Evolutionary conservation across 2,888 invertebrate genomes (phyloP).

Genomic region (Thalpophila matura): DNA sequence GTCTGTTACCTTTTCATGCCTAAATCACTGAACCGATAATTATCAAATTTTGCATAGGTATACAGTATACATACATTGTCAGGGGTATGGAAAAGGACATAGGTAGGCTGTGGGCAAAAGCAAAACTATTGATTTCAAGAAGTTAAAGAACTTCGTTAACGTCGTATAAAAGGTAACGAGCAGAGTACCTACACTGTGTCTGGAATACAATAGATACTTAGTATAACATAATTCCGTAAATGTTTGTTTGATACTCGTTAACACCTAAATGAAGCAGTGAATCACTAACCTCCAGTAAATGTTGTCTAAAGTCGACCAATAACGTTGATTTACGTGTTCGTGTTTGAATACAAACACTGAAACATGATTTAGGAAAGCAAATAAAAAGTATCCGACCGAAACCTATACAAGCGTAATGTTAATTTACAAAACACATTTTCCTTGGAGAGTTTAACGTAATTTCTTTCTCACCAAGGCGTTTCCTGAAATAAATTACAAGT

Average conservation of each 20-base stretch:
- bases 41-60: no score
- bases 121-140: not conserved
- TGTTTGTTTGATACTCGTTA: slow-evolving; percentile 3
- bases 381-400: slow-evolving; percentile 74
- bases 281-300: slow-evolving; percentile 17
- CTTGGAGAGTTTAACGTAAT: slow-evolving; percentile 88
- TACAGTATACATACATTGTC: no score
- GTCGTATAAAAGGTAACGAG: not conserved
- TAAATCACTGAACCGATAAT: no score
- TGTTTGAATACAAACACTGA: slow-evolving; percentile 28
- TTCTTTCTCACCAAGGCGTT: slow-evolving; percentile 89
- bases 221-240: not conserved
- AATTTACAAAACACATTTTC: slow-evolving; percentile 90
- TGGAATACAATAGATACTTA: not conserved
- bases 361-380: slow-evolving; percentile 59
- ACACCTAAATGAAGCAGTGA: slow-evolving; percentile 7
- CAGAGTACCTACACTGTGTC: not conserved
- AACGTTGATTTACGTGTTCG: slow-evolving; percentile 31
- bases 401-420: slow-evolving; percentile 82
- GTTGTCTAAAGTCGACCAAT: slow-evolving; percentile 24
- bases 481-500: slow-evolving; percentile 91
- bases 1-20: no score
- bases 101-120: no score
- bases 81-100: no score
- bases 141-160: not conserved